Percentiles rank a stretch among this genome's conserved stretches.
Evolutionary conservation across 2,888 invertebrate genomes (phyloP).

Genomic region (Busseola fusca): DNA sequence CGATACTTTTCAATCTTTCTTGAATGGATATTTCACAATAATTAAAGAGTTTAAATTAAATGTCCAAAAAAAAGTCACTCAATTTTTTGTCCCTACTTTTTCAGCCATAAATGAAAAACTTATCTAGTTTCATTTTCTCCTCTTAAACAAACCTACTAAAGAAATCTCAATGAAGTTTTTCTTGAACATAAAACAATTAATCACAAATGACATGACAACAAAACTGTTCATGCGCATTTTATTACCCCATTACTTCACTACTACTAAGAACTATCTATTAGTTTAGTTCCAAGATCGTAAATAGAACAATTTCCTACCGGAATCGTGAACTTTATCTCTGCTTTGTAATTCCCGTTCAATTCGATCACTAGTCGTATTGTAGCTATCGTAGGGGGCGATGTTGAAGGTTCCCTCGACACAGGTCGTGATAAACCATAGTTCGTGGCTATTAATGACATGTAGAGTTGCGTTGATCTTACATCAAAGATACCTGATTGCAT

Average conservation of each 20-base stretch:
- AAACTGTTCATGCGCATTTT: slow-evolving; percentile 3
- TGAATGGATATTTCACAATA: neutral
- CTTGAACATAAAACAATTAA: neutral
- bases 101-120: neutral
- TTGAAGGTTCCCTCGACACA: slow-evolving; percentile 32
- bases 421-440: slow-evolving; percentile 49
- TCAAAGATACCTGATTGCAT: slow-evolving; percentile 15
- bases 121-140: neutral
- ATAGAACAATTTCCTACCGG: slow-evolving; percentile 39
- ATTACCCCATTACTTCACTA: neutral
- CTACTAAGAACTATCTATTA: slow-evolving; percentile 21
- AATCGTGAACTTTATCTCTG: slow-evolving; percentile 26
- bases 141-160: neutral
- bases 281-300: slow-evolving; percentile 13
- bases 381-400: slow-evolving; percentile 6
- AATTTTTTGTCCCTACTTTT: neutral
- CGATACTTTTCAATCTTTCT: neutral
- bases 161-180: neutral
- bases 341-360: slow-evolving; percentile 19
- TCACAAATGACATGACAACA: neutral
- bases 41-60: neutral
- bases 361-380: neutral
- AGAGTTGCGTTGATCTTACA: slow-evolving; percentile 37
- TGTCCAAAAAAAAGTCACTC: neutral
- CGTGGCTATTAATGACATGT: slow-evolving; percentile 27